phyloP scores from a whole-genome alignment of 1,140 invertebrate species.

The Panagrolaimus sp. region DNA sequence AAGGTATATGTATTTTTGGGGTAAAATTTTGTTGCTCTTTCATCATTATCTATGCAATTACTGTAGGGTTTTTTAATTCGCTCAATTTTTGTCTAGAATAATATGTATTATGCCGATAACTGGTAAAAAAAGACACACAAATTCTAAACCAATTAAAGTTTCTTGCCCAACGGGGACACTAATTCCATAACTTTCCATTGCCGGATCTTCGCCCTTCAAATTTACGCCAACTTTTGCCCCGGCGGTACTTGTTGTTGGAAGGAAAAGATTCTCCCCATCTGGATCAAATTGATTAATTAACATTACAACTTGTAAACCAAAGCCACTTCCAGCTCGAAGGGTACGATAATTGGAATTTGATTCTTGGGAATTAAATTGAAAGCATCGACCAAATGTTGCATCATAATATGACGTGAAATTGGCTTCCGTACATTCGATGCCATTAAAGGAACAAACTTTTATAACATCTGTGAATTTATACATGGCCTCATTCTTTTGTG shows the following conservation, averaged over 20 bases:
- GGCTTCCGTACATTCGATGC: too few relatives aligned
- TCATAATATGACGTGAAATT: not conserved
- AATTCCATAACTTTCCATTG: slow-evolving; percentile 8
- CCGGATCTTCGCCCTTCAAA: not conserved
- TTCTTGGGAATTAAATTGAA: not conserved
- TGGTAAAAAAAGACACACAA: not conserved
- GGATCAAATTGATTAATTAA: slow-evolving; percentile 2
- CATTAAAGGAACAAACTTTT: too few relatives aligned
- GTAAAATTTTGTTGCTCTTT: not conserved
- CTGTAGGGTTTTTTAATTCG: slow-evolving; percentile 5
- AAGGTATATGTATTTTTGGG: not conserved
- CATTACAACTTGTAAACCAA: not conserved
- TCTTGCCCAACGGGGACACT: not conserved
- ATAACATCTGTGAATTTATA: too few relatives aligned
- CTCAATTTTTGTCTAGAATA: not conserved
- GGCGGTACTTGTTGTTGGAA: not conserved
- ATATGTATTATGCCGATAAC: not conserved
- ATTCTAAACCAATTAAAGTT: not conserved
- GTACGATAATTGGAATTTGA: not conserved
- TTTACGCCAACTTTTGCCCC: not conserved
- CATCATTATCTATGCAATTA: slow-evolving; percentile 6
- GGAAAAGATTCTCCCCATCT: not conserved
- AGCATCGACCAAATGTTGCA: not conserved
- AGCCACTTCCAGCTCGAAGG: not conserved
- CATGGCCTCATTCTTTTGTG: not conserved